Base-by-base conservation (phyloP, 2,888 invertebrate species). In the Orthonychiurus folsomi region DNA sequence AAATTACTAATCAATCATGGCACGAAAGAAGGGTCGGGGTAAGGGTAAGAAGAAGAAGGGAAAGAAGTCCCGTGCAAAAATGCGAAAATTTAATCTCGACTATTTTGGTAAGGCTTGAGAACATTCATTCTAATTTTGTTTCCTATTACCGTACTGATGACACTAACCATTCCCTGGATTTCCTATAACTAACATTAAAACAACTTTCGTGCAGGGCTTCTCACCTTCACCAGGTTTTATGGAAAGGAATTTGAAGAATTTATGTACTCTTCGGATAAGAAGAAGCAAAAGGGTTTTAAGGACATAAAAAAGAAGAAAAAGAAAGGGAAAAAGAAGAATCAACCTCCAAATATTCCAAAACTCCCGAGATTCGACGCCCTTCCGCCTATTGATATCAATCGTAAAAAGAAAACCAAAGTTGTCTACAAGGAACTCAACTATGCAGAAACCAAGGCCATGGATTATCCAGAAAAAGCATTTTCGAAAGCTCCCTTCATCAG, bases 161-260 rank as follows among this genome's bases (percentile, higher is more conserved):
- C 12, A n/a, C 9, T 53, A n/a, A n/a, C n/a, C n/a, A n/a, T n/a
- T n/a, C n/a, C n/a, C n/a, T n/a, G n/a, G n/a, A n/a, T n/a, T n/a
- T n/a, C n/a, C n/a, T n/a, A 9, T 47, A 50, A 37, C 20, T 21
- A 47, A 20, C 21, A 1, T 23, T 47, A 47, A 54, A 23, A 55
- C 25, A 9, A 25, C 25, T 55, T 15, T 53, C 48, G 56, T 56
- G 18, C 26, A 71, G 71, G 71, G 20, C 47, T 69, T 20, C 57
- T 71, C 23, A 71, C 69, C 12, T 70, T 70, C 54, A 72, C 72
- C 2, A 50, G 70, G 25, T 64, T 63, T 55, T 65, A 70, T 65
- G 72, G 72, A 12, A 64, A 23, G 20, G 64, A 68, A 20, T 72
- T 68, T 52, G 69, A 69, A 55, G 65, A 66, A 3, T 72, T 69